Percentiles rank a stretch among this genome's conserved stretches.
Conservation (phyloP, 2,113 vertebrate genomes). For the Holacanthus passer region DNA sequence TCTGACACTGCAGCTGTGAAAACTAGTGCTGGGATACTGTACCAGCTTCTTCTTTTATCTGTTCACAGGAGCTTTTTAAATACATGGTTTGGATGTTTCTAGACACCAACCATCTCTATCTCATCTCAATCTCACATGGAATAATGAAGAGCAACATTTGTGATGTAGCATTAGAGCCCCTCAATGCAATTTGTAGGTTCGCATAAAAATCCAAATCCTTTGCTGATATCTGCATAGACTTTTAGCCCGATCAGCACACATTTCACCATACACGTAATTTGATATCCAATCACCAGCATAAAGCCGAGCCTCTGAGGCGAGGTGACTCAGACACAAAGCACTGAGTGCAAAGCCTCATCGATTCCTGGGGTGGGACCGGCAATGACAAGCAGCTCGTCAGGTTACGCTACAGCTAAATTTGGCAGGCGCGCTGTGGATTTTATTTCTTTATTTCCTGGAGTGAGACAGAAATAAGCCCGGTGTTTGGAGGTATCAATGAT, state of each 20-base stretch:
- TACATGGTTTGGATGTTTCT: not conserved
- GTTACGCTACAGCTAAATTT: slow-evolving; percentile 56
- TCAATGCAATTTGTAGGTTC: not conserved
- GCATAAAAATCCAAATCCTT: not conserved
- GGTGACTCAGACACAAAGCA: slow-evolving; percentile 60
- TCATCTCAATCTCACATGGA: not conserved
- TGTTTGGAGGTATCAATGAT: slow-evolving; percentile 39
- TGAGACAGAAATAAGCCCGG: slow-evolving; percentile 41
- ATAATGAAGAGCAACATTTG: not conserved
- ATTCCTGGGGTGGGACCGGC: slow-evolving; percentile 33
- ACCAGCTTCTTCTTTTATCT: not conserved
- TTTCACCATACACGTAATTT: slow-evolving; percentile 31
- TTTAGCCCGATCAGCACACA: slow-evolving; percentile 3
- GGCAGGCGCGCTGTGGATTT: slow-evolving; percentile 32
- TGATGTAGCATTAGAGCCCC: not conserved
- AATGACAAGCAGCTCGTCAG: slow-evolving; percentile 52
- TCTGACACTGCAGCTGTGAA: slow-evolving; percentile 11
- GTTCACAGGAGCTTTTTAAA: slow-evolving; percentile 2
- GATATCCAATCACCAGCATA: slow-evolving; percentile 39
- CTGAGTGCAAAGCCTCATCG: slow-evolving; percentile 53
- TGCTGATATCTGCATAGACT: not conserved
- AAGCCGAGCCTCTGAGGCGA: slow-evolving; percentile 38
- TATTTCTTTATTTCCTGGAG: slow-evolving; percentile 38
- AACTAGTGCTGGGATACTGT: not conserved
- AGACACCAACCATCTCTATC: not conserved